Evolutionary conservation across 1,140 invertebrate genomes (phyloP).

Genomic region (Phenacoccus solenopsis): DNA sequence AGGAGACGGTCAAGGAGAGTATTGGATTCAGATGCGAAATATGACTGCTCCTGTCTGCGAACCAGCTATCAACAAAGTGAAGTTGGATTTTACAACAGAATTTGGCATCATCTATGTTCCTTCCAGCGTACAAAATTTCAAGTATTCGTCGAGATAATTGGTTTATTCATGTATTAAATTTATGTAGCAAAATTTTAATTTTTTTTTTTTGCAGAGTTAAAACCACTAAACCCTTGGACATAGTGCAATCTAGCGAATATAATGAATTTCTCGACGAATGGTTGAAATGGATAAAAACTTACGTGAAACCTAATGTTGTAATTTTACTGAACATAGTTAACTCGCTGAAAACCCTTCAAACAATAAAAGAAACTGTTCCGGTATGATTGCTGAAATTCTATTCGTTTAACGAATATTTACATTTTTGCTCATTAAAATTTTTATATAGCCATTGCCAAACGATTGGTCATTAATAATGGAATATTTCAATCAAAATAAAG

Average conservation of each 20-base stretch:
- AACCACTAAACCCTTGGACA: not conserved
- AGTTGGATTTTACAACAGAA: not conserved
- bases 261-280: not conserved
- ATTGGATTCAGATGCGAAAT: not conserved
- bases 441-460: not conserved
- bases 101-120: not conserved
- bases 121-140: not conserved
- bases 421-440: too few relatives aligned
- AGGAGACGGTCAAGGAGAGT: not conserved
- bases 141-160: not conserved
- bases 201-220: not conserved
- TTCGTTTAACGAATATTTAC: not conserved
- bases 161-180: not conserved
- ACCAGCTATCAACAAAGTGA: not conserved
- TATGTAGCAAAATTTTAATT: not conserved
- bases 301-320: not conserved
- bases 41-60: not conserved
- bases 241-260: not conserved
- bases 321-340: not conserved
- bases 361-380: not conserved
- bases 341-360: not conserved
- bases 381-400: not conserved
- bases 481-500: slow-evolving; percentile 6
- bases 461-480: not conserved
- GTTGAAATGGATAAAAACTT: not conserved